Evolutionary conservation across 92 coral and sea anemone genomes (phyloP), one percentile per base, ranked within the genome.

Genomic region (Porites cylindrica): DNA sequence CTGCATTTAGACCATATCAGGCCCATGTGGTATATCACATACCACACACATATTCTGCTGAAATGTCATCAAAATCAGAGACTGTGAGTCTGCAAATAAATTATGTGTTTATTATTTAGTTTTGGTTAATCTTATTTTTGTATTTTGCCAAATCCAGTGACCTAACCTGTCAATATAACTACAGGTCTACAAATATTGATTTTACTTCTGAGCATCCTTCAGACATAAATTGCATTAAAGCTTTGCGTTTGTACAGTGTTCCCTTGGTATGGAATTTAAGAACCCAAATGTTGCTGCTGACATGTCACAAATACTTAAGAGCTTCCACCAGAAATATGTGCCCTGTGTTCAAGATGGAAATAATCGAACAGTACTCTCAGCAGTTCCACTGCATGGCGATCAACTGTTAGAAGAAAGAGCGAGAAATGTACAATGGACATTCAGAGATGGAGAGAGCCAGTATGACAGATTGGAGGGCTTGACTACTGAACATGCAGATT

Each of bases 211-310:
- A n/a, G 24, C 21, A 19, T 66, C 6, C 10, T 0, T 66, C 11
- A n/a, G 77, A 47, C 24, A 10, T 66, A 47, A 77, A 7, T 65
- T 43, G 19, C 23, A 66, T 75, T 81, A 24, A 66, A 10, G 20
- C 26, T 3, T 16, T 66, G 8, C 1, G 20, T n/a, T 66, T n/a
- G 10, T 66, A 23, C 51, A 91, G 94, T 91, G 92, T 47, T 88
- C 72, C 1, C 89, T 88, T 32, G 85, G 59, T 54, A 75, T 91
- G 86, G 72, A 83, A 76, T 91, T 88, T 58, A 29, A 67, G 6
- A 91, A 91, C 66, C 83, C 94, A 18, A 91, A 88, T 74, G 85
- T 88, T 32, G 77, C 89, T 2, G 89, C 82, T 3, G 94, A 91
- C 24, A 91, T 91, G 91, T 85, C 86, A 2, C 84, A 79, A 13